These are phyloP conservation scores for Cetoscarus ocellatus DNA, from an alignment of 2,797 vertebrate genomes.

Conservation along the genomic window DNA sequence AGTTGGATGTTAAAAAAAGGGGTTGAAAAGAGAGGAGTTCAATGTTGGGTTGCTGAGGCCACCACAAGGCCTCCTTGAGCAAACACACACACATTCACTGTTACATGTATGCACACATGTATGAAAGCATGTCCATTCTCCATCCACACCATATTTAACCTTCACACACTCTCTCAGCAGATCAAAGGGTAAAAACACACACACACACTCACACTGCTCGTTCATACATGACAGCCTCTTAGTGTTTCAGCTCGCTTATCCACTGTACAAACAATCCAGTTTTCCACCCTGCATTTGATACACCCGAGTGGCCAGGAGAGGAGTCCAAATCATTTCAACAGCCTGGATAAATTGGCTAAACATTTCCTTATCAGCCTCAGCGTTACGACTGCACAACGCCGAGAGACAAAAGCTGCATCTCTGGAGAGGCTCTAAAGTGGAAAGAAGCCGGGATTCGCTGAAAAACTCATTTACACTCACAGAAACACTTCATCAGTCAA, in stretches of 20 bases:
- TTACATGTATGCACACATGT: constrained; percentile 25
- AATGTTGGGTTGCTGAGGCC: constrained; percentile 13
- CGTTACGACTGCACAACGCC: constrained; percentile 50
- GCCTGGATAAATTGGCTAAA: constrained; percentile 63
- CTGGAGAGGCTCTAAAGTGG: constrained; percentile 57
- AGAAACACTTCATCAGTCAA: constrained; percentile 58
- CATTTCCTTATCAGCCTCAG: constrained; percentile 69
- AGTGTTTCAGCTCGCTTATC: constrained; percentile 47
- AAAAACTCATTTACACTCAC: constrained; percentile 48
- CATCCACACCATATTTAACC: background rate
- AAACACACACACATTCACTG: constrained; percentile 29
- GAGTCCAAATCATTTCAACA: constrained; percentile 73
- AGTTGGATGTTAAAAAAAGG: no score
- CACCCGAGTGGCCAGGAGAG: constrained; percentile 44
- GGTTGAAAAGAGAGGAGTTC: constrained; percentile 7
- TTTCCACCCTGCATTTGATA: constrained; percentile 66
- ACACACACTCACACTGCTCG: constrained; percentile 8
- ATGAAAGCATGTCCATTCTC: constrained; percentile 42
- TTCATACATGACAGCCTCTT: constrained; percentile 22
- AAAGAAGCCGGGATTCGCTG: constrained; percentile 47
- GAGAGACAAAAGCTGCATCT: constrained; percentile 51
- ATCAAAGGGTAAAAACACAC: constrained; percentile 8
- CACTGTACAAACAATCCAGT: constrained; percentile 59
- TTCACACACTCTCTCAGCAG: constrained; percentile 40
- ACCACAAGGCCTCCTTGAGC: constrained; percentile 24